Evolutionary conservation across 2,113 vertebrate genomes (phyloP), one percentile per base, ranked within the genome.

Genomic region (Tachysurus fulvidraco): DNA sequence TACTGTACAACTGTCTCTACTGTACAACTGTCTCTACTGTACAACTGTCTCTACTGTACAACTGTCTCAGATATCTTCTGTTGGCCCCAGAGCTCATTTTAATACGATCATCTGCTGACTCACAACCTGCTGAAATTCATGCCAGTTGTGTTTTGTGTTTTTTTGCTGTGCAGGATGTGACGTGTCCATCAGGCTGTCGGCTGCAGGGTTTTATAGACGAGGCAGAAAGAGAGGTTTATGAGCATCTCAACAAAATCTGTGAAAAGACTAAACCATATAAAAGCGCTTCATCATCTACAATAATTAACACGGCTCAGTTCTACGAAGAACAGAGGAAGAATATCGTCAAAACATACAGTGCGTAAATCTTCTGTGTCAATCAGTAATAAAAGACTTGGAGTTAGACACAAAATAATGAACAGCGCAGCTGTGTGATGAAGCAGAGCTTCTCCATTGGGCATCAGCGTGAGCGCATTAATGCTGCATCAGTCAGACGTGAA

Each of bases 131-230:
- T 78, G 50, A 30, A 21, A 2, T 5, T 54, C 3, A 60, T 6
- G 14, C 0, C 12, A 9, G 7, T 9, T 46, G 54, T 62, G 16
- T 25, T 36, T 36, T 12, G 28, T 54, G 23, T 6, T 46, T 44
- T 25, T 36, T 14, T 28, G 83, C 23, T 87, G 86, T 71, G 59
- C 89, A 93, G 93, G 89, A 52, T 25, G 87, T 71, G 19, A 93
- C 89, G 85, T 96, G 95, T 81, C 95, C 95, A 0, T 95, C 93
- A 1, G 93, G 95, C 59, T 96, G 95, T 90, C 92, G 92, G 23
- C 80, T 95, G n/a, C 91, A 93, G 76, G 94, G 94, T 44, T 21
- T 92, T 83, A 92, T 96, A n/a, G 89, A 65, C 1, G 81, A 91
- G 59, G 19, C n/a, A 52, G 93, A 93, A 30, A 81, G 11, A 1